Base-by-base conservation (phyloP, 2,888 invertebrate genomes). In the Atherix ibis region DNA sequence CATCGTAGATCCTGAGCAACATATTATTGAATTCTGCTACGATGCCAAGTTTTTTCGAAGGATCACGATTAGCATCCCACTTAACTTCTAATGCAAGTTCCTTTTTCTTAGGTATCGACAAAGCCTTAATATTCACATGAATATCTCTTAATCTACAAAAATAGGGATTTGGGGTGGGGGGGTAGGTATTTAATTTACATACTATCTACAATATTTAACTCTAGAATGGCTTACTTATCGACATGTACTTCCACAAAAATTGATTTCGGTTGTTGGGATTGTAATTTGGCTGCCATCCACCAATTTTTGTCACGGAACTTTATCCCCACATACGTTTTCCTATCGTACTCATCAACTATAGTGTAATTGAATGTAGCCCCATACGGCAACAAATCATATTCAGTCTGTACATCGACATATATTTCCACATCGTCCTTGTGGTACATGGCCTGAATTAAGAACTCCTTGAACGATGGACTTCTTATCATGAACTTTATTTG, bases 11-110 rank as follows among this genome's bases (percentile, higher is more conserved):
- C 52, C 70, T 71, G 1, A 63, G 55, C 1, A 66, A 67, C 36
- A 70, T 66, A 47, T 66, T 72, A 41, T 71, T 68, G 32, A 77
- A 66, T 40, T 75, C 72, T 0, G 74, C 59, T 35, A 71, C 69
- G 1, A 62, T 32, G 0, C 53, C 58, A 9, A 61, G 34, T 16
- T 57, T 44, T 52, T 81, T 73, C 30, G 74, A 71, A 0, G 84
- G 84, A 61, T 85, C 81, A 5, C 85, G 66, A 56, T 84, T 85
- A 1, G 82, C 83, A 50, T 87, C 84, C 85, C 85, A 87, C 54
- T 82, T 81, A 13, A 87, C 53, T 36, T 81, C 77, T 2, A 80
- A 61, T 4, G 74, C 75, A 1, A 77, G 61, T 17, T 76, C 73
- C 50, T 80, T 80, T 33, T 70, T 68, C 9, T 61, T 56, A 0